Conservation (phyloP, 2,797 vertebrate genomes). For the Odontamblyopus lacepedii region DNA sequence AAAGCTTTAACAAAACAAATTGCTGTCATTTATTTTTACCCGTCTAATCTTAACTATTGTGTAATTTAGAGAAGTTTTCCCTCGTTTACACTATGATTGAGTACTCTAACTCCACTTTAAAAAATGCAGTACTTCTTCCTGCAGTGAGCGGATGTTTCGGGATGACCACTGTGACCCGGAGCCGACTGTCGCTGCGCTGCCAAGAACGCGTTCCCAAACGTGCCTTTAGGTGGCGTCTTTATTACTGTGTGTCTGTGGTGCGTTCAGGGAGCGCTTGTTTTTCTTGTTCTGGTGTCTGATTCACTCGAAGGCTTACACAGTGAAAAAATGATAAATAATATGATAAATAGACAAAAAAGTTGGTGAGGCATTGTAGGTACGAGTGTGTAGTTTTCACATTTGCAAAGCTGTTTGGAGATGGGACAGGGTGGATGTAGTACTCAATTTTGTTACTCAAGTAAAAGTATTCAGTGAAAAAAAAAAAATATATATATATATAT, state of each 20-base stretch:
- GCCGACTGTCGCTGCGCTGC: constrained; percentile 31
- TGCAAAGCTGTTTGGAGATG: too few species aligned
- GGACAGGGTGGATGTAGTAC: too few species aligned
- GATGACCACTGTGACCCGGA: constrained; percentile 45
- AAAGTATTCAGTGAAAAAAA: too few species aligned
- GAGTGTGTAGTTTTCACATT: too few species aligned
- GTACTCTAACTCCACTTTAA: too few species aligned
- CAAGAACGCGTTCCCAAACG: constrained; percentile 44
- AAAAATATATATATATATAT: too few species aligned
- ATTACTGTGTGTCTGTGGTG: constrained; percentile 19
- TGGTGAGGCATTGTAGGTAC: background rate
- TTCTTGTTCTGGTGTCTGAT: constrained; percentile 27
- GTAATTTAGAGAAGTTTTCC: constrained; percentile 16
- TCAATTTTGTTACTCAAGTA: too few species aligned
- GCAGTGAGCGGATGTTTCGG: background rate
- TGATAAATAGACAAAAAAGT: background rate
- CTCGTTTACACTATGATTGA: too few species aligned
- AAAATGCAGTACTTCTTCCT: too few species aligned
- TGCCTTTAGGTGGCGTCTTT: constrained; percentile 22
- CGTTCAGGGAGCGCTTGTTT: constrained; percentile 1
- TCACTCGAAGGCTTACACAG: constrained; percentile 16
- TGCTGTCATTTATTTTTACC: too few species aligned
- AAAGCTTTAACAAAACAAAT: too few species aligned
- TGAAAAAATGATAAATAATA: background rate
- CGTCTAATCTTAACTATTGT: too few species aligned